Percentiles rank a stretch among this genome's conserved stretches.
Evolutionary conservation across 2,888 invertebrate species (phyloP).

Genomic region (Laspeyria flexula): DNA sequence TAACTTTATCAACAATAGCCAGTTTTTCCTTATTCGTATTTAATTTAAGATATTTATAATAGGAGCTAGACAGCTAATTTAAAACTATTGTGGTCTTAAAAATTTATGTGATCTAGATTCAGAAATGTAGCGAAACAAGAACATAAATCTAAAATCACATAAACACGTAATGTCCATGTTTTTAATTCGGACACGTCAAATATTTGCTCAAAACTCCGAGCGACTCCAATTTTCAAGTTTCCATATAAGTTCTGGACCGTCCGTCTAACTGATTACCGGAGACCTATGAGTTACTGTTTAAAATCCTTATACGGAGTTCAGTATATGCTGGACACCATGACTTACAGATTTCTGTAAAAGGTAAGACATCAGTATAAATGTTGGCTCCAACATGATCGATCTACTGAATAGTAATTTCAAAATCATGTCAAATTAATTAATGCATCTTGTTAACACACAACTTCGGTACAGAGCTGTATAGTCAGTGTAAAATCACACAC

Average conservation of each 20-base stretch:
- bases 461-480: too few species aligned
- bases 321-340: conserved; percentile 20
- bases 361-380: conserved; percentile 44
- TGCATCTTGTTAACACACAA: conserved; percentile 34
- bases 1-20: conserved; percentile 15
- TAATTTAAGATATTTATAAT: neutral
- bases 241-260: conserved; percentile 28
- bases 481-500: too few species aligned
- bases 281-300: conserved; percentile 24
- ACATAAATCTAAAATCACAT: conserved; percentile 12
- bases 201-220: conserved; percentile 27
- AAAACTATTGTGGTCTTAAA: neutral
- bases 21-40: conserved; percentile 3
- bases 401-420: conserved; percentile 46
- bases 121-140: conserved; percentile 13
- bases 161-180: conserved; percentile 15
- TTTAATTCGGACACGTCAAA: conserved; percentile 27
- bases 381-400: conserved; percentile 52
- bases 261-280: conserved; percentile 27
- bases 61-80: neutral
- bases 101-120: conserved; percentile 9
- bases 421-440: conserved; percentile 57
- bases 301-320: conserved; percentile 13
- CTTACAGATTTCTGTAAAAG: conserved; percentile 36
- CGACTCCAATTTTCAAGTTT: conserved; percentile 38